These are phyloP conservation scores for Himantopus leucocephalus DNA, from an alignment of 2,113 vertebrate species.

Conservation along the genomic window DNA sequence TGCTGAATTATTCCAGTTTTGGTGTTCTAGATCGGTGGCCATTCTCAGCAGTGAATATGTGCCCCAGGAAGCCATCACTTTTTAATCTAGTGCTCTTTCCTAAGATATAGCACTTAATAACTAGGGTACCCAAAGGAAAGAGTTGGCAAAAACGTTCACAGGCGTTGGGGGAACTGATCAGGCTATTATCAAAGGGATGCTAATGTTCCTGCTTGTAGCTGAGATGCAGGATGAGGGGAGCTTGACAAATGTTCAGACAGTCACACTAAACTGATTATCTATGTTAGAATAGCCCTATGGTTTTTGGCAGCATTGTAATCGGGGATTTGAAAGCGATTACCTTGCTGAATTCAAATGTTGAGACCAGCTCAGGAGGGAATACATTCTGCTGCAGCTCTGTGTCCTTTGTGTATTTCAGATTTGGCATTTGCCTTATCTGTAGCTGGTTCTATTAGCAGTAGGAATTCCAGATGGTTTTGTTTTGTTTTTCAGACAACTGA, in stretches of 20 bases:
- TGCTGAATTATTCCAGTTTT: neutral
- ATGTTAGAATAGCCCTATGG: neutral
- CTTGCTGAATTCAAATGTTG: neutral
- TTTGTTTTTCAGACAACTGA: neutral
- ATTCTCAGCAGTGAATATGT: neutral
- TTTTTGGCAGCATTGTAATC: slow-evolving; percentile 16
- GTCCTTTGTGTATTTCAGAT: neutral
- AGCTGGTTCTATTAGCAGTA: neutral
- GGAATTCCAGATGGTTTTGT: neutral
- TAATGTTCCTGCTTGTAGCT: neutral
- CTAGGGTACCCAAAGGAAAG: neutral
- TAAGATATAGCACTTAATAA: neutral
- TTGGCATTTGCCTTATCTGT: neutral
- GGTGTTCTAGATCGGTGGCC: neutral
- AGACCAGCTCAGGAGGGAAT: neutral
- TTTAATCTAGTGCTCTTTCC: neutral
- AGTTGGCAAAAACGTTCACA: neutral
- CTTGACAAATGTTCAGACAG: neutral
- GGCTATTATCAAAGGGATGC: neutral
- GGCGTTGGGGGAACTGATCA: neutral
- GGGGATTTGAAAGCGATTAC: slow-evolving; percentile 20
- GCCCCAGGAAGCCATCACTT: neutral
- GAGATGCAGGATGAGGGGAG: neutral
- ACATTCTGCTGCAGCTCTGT: neutral
- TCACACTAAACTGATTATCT: neutral